Evolutionary conservation across 1,140 invertebrate genomes (phyloP), one percentile per base, ranked within the genome.

Genomic region (Drosophila yakuba): DNA sequence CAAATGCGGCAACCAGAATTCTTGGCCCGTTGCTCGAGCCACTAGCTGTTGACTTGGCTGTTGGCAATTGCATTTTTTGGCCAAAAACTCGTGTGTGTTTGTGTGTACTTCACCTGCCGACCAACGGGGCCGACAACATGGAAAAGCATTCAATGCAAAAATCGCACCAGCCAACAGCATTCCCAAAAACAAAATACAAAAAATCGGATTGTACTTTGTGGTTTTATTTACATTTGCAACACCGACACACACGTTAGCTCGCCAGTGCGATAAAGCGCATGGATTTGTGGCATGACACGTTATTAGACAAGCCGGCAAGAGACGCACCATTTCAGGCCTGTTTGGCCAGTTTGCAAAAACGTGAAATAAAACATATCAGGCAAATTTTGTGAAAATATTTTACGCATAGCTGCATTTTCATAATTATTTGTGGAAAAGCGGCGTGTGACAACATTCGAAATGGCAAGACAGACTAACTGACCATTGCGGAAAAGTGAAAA

Each of bases 271-370:
- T 72, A 43, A 50, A 38, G 59, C 71, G 66, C 54, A 71, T 67
- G 64, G 85, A 89, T 89, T 89, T 89, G 84, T 89, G 85, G 84
- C 85, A 80, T 80, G 84, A 89, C 84, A 89, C 77, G 84, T 89
- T 89, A 89, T 89, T 89, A 89, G 84, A 78, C 76, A 66, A 64
- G 64, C 71, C 76, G 72, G 84, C 84, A 43, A 57, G 81, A 74
- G 69, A 88, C 84, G 84, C 84, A 89, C 84, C 89, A 84, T 88
- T 88, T 88, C 88, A 58, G 69, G 62, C 74, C 82, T 74, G 74
- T 79, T 82, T 88, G 83, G 67, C 75, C 38, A 72, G 84, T 89
- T 80, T 47, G 36, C 8, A 5, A 62, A 63, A 74, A 74, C 57
- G 48, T 73, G 36, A 48, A 59, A 60, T 52, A 73, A 73, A 69